Conservation (phyloP, 92 coral and sea anemone species). For the Chrysogorgia sp. region DNA sequence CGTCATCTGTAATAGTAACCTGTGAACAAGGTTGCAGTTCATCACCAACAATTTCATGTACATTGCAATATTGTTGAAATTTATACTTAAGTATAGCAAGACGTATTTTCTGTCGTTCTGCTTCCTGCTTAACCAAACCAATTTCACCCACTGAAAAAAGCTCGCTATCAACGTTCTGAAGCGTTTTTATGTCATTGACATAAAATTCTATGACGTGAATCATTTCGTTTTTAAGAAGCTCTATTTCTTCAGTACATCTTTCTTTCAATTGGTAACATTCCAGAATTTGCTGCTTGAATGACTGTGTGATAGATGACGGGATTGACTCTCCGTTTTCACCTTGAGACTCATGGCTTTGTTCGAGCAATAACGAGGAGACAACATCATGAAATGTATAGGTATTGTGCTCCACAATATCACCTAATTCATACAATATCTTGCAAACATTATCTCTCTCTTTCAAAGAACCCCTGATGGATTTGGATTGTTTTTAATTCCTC, state of each 20-base stretch:
- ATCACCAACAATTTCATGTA: conserved; percentile 5
- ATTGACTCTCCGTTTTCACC: background rate
- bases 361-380: conserved; percentile 18
- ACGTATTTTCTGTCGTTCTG: conserved; percentile 25
- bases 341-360: conserved; percentile 10
- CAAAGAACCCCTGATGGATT: background rate
- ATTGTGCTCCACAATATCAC: conserved; percentile 4
- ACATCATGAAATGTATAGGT: conserved; percentile 21
- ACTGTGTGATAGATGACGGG: background rate
- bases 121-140: conserved; percentile 7
- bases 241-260: conserved; percentile 22
- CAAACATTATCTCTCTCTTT: conserved; percentile 26
- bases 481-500: conserved; percentile 11
- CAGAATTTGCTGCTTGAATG: conserved; percentile 28
- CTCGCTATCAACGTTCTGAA: background rate
- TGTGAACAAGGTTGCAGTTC: too few species aligned
- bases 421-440: conserved; percentile 10
- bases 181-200: conserved; percentile 12
- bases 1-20: too few species aligned
- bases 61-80: conserved; percentile 13
- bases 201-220: conserved; percentile 16
- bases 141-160: conserved; percentile 19
- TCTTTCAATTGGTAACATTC: too few species aligned
- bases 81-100: conserved; percentile 4
- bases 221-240: conserved; percentile 13